Evolutionary conservation across 2,888 invertebrate genomes (phyloP), one percentile per base, ranked within the genome.

Genomic region (Apamea epomidion): DNA sequence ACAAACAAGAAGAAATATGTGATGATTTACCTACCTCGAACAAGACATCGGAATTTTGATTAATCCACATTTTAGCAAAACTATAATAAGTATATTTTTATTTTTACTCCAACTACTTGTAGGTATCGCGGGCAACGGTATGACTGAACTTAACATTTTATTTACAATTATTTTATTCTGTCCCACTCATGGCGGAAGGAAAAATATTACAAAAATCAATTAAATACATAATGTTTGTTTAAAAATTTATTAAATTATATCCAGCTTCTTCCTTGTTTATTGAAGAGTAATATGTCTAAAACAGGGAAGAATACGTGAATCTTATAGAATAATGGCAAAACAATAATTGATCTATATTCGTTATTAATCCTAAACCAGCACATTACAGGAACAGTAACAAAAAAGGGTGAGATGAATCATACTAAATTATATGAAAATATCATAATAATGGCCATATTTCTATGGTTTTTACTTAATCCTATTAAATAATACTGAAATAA

Each of bases 121-220:
- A 86, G 85, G 85, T 80, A 87, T 86, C 85, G 5, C 75, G 68
- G 37, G 18, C 80, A 83, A 42, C 64, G 58, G 81, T 84, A 90
- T 82, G 80, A 86, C 87, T 86, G 85, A 87, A 76, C 80, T 71
- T 83, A 75, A 65, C 64, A 87, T 79, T 87, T 89, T 83, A 88
- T 85, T 88, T 84, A 80, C 69, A 78, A 81, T 73, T 80, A 79
- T 83, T 88, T 85, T 89, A 85, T 89, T 88, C 91, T 90, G 87
- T 86, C 81, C 79, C 78, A 64, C 76, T 79, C 73, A 45, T 69
- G 69, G 84, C 70, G 82, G 82, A 83, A 91, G 93, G 93, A 93
- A 92, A 94, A 93, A 79, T 85, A 79, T 76, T 73, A 81, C 85
- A 88, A 91, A 92, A 93, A 93, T 90, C 89, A 91, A 88, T 87